Evolutionary conservation across 2,888 invertebrate species (phyloP), one percentile per base, ranked within the genome.

Genomic region (Leptinotarsa haldemani): DNA sequence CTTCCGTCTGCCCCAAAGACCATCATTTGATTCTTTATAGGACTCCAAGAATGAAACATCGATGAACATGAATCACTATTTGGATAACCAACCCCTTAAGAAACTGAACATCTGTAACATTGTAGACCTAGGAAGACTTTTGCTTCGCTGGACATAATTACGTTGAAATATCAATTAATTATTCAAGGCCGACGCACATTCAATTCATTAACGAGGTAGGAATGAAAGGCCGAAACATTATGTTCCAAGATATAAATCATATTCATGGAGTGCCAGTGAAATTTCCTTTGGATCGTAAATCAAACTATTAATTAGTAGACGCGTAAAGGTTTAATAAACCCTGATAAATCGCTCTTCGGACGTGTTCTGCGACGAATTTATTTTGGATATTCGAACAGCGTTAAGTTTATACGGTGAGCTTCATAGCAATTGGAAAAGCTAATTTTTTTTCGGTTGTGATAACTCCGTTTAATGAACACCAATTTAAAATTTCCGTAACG

Each of bases 251-350:
- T 75, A 77, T 77, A 77, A 77, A 77, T 77, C 77, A 74, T 71
- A 75, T 72, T 71, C 77, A 77, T 69, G 68, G 74, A 65, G 70
- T 77, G 74, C 75, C 65, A 77, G 75, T 75, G 75, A 75, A 77
- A 77, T 77, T 71, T 77, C 71, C 70, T 70, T 30, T 52, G 69
- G 74, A 74, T 70, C 77, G 71, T 77, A 74, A 77, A 77, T 77
- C 77, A 77, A 77, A 77, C 75, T 77, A 77, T 77, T 77, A 77
- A 77, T 77, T 77, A 77, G 73, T 64, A 70, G 68, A 71, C 73
- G 70, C 71, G 71, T 74, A 71, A 69, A 77, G 74, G 77, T 77
- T 77, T 77, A 75, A 73, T 75, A 73, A 77, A 73, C 77, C 72
- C 77, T 69, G 77, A 77, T 77, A 69, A 69, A 77, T 73, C 66